Evolutionary conservation across 2,113 vertebrate species (phyloP).

Genomic region (Tenebrosternarchus preto): DNA sequence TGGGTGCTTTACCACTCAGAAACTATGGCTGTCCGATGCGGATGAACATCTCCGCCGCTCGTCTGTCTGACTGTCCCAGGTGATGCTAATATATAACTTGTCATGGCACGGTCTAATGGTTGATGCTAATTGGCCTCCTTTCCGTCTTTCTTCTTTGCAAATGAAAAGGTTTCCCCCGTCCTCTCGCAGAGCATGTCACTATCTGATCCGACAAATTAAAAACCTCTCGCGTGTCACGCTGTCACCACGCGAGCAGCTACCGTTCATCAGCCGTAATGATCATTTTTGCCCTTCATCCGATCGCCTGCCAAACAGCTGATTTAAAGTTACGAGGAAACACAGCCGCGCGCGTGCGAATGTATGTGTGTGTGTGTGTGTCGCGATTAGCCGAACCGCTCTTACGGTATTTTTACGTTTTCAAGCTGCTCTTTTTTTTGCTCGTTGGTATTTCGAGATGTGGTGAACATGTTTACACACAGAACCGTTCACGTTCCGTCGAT

Average conservation of each 20-base stretch:
- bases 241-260: slow-evolving; percentile 65
- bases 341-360: neutral
- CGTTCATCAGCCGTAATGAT: slow-evolving; percentile 80
- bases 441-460: slow-evolving; percentile 23
- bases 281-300: slow-evolving; percentile 62
- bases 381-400: slow-evolving; percentile 54
- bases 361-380: slow-evolving; percentile 28
- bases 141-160: slow-evolving; percentile 71
- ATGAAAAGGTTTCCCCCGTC: slow-evolving; percentile 76
- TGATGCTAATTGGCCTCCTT: slow-evolving; percentile 82
- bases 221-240: slow-evolving; percentile 78
- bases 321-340: slow-evolving; percentile 50
- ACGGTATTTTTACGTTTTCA: no score
- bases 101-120: slow-evolving; percentile 77
- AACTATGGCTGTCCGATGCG: slow-evolving; percentile 61
- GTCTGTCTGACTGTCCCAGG: slow-evolving; percentile 76
- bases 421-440: neutral
- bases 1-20: slow-evolving; percentile 57
- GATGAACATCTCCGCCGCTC: slow-evolving; percentile 70
- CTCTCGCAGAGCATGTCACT: slow-evolving; percentile 78
- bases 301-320: slow-evolving; percentile 64
- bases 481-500: slow-evolving; percentile 12
- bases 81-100: slow-evolving; percentile 73
- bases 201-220: slow-evolving; percentile 82
- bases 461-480: slow-evolving; percentile 19